A percentile compares a stretch with the other conserved stretches of the same genome.
Evolutionary conservation across 1,140 invertebrate genomes (phyloP).

Genomic region (Coenobita brevimanus): DNA sequence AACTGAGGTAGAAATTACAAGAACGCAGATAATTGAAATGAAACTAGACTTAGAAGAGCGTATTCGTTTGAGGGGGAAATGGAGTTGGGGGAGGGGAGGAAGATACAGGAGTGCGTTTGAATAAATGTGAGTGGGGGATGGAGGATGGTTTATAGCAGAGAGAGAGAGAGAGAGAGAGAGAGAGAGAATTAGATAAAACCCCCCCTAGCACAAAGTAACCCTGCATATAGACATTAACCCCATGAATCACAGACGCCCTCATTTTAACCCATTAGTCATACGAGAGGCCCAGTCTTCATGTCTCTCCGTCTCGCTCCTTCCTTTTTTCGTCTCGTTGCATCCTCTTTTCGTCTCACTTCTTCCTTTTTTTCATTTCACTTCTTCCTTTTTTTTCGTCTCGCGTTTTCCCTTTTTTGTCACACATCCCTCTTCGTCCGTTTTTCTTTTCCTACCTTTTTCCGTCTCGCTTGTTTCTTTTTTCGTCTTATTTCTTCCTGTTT

Average conservation of each 20-base stretch:
- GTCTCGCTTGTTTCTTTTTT: background rate
- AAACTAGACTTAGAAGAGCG: too few species aligned
- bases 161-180: constrained; percentile 15
- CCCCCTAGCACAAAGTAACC: constrained; percentile 30
- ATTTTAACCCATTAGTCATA: constrained; percentile 44
- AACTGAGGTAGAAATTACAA: too few species aligned
- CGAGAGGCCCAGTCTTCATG: constrained; percentile 7
- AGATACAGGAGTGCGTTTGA: too few species aligned
- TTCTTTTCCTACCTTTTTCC: background rate
- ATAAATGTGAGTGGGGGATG: too few species aligned
- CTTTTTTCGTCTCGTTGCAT: too few species aligned
- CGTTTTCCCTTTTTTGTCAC: background rate
- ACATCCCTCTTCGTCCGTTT: constrained; percentile 2
- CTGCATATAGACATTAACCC: constrained; percentile 42
- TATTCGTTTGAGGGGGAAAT: too few species aligned
- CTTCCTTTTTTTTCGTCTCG: background rate
- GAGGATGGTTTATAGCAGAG: too few species aligned
- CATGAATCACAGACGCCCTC: constrained; percentile 22
- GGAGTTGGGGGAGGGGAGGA: too few species aligned
- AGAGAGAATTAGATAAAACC: background rate
- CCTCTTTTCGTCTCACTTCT: too few species aligned
- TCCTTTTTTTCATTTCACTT: background rate
- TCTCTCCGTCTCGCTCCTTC: background rate
- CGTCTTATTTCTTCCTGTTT: background rate
- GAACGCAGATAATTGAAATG: too few species aligned